Conservation (phyloP, 2,797 vertebrate genomes). For the Uromys caudimaculatus region DNA sequence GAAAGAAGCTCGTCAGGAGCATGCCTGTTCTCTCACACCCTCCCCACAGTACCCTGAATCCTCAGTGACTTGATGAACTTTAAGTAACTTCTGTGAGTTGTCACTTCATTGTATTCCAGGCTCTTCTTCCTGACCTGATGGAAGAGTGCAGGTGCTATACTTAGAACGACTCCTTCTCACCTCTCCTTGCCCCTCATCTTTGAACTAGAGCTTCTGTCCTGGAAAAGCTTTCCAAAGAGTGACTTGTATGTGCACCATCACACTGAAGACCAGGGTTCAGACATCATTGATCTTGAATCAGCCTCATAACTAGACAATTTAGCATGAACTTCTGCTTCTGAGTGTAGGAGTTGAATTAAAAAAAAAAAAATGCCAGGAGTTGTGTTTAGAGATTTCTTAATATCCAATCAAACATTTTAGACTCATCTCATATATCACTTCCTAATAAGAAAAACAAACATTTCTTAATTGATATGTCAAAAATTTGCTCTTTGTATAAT, state of each 20-base stretch:
- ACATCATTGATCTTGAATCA: neutral
- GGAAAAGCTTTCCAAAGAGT: slow-evolving; percentile 1
- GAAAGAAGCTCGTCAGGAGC: neutral
- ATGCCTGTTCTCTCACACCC: neutral
- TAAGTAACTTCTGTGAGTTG: slow-evolving; percentile 43
- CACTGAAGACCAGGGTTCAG: neutral
- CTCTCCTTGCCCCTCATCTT: neutral
- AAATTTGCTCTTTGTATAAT: neutral
- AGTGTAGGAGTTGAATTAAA: neutral
- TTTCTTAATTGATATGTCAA: neutral
- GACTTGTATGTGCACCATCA: neutral
- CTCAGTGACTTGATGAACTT: slow-evolving; percentile 55
- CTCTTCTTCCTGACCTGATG: neutral
- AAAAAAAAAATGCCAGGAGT: neutral
- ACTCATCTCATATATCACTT: neutral
- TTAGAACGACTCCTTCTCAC: slow-evolving; percentile 14
- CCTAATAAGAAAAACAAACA: neutral
- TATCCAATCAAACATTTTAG: neutral
- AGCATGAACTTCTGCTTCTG: neutral
- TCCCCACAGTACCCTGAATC: slow-evolving; percentile 40
- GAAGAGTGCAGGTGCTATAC: neutral
- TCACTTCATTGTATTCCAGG: slow-evolving; percentile 59
- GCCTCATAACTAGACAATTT: neutral
- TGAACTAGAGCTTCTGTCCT: slow-evolving; percentile 11
- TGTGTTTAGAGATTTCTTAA: neutral